Evolutionary conservation across 2,113 vertebrate species (phyloP).

Genomic region (Morone chrysops): DNA sequence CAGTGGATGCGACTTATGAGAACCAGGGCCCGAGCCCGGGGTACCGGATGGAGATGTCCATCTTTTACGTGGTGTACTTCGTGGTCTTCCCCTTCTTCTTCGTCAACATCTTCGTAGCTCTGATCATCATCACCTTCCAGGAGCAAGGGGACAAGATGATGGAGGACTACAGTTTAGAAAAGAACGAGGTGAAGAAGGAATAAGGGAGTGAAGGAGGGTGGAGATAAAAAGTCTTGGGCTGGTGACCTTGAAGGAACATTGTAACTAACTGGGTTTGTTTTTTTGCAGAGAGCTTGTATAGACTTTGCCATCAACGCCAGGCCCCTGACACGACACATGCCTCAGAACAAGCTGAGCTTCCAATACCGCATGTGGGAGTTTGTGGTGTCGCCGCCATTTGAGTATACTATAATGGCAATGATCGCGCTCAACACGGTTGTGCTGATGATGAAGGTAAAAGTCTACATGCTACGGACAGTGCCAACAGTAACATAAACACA

Average conservation of each 20-base stretch:
- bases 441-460: slow-evolving; percentile 97
- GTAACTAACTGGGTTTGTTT: not conserved
- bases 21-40: slow-evolving; percentile 97
- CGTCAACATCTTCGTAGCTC: slow-evolving; percentile 98
- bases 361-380: slow-evolving; percentile 99
- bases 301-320: slow-evolving; percentile 97
- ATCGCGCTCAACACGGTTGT: slow-evolving; percentile 98
- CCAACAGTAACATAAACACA: not conserved
- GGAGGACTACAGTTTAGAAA: slow-evolving; percentile 98
- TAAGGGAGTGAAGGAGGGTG: not conserved
- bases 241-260: not conserved
- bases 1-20: slow-evolving; percentile 97
- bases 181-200: slow-evolving; percentile 90
- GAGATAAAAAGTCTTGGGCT: not conserved
- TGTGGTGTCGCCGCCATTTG: slow-evolving; percentile 96
- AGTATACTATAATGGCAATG: slow-evolving; percentile 98
- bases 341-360: slow-evolving; percentile 95
- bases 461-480: not conserved
- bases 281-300: slow-evolving; percentile 92
- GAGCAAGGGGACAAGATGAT: slow-evolving; percentile 99
- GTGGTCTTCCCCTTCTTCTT: slow-evolving; percentile 99
- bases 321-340: slow-evolving; percentile 96
- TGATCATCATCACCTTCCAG: slow-evolving; percentile 99
- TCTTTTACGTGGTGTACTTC: slow-evolving; percentile 99
- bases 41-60: slow-evolving; percentile 99